These are phyloP conservation scores for Pangasius mekongensis DNA, from an alignment of 2,797 vertebrate genomes.

Conservation along the genomic window DNA sequence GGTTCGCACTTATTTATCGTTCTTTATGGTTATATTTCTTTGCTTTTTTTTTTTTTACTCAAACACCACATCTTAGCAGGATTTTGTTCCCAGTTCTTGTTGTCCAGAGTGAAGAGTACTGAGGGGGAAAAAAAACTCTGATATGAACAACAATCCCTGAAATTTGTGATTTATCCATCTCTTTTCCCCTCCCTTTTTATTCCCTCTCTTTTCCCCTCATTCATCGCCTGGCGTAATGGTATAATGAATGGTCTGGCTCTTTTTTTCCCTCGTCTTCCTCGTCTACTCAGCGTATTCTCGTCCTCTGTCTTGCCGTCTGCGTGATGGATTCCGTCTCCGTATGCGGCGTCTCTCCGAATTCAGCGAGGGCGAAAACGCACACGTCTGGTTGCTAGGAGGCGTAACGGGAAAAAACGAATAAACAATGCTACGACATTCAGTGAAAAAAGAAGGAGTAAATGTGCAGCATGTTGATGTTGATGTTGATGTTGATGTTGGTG, in stretches of 20 bases:
- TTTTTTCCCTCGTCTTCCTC: background rate
- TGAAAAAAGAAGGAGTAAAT: background rate
- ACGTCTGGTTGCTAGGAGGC: background rate
- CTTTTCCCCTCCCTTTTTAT: too few relatives aligned
- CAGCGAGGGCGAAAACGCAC: background rate
- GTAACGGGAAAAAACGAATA: background rate
- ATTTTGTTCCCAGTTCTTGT: background rate
- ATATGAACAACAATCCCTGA: background rate
- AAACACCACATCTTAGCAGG: background rate
- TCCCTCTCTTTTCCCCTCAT: too few relatives aligned
- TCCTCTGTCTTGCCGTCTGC: background rate
- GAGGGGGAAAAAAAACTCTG: background rate
- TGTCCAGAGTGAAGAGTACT: constrained; percentile 5
- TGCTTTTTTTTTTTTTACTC: background rate
- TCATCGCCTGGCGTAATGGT: background rate
- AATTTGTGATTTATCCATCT: background rate
- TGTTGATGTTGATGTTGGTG: background rate
- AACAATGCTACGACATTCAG: background rate
- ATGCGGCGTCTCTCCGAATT: background rate
- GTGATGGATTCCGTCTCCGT: constrained; percentile 30
- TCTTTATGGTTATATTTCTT: too few relatives aligned
- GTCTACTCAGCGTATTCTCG: background rate
- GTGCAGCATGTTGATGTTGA: background rate
- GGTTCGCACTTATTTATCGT: background rate
- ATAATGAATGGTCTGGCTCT: background rate